A percentile compares a stretch with the other conserved stretches of the same genome.
These are phyloP conservation scores for Panonychus citri DNA, from an alignment of 1,140 invertebrate genomes.

Conservation along the genomic window DNA sequence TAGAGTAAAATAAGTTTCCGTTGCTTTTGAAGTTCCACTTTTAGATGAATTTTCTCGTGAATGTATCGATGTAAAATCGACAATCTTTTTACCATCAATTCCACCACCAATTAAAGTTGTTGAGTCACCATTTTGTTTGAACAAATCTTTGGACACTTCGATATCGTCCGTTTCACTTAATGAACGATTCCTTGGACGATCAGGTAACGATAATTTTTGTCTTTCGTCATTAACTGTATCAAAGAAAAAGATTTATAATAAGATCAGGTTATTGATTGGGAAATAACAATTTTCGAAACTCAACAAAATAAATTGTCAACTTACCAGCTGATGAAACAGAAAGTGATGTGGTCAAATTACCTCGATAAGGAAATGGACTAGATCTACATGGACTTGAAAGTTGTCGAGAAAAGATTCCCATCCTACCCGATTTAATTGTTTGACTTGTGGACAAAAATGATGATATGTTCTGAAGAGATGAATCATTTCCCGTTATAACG, in stretches of 20 bases:
- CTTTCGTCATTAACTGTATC: background rate
- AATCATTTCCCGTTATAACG: background rate
- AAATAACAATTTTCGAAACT: too few species aligned
- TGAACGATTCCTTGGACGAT: background rate
- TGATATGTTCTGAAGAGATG: background rate
- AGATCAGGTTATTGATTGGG: too few species aligned
- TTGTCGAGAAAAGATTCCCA: background rate
- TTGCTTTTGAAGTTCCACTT: background rate
- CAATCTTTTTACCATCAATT: background rate
- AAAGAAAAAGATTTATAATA: background rate
- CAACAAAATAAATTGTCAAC: background rate
- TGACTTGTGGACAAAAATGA: background rate
- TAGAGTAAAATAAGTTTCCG: conserved; percentile 17
- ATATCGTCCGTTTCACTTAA: background rate
- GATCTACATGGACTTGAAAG: background rate
- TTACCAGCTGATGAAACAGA: background rate
- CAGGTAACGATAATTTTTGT: background rate
- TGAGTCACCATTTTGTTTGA: too few species aligned
- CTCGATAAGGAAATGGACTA: too few species aligned
- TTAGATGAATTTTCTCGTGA: too few species aligned
- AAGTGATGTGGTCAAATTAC: background rate
- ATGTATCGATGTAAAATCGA: background rate
- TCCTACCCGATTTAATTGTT: background rate
- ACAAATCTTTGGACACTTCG: background rate
- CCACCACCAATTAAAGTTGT: too few species aligned